Evolutionary conservation across 2,797 vertebrate species (phyloP).

Genomic region (Pseudotriccus pelzelni): DNA sequence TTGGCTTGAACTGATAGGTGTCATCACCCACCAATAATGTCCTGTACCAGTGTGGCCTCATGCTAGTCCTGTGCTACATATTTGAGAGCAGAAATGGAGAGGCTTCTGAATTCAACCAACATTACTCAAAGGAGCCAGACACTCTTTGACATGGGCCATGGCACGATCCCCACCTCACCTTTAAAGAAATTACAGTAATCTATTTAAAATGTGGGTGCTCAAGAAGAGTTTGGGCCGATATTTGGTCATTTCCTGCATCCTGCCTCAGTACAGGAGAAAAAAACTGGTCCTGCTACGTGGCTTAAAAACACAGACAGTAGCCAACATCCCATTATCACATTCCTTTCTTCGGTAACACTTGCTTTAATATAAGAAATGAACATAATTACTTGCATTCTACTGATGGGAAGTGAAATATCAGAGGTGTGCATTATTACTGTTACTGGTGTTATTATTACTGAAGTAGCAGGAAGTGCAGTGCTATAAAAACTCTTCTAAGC

Average conservation of each 20-base stretch:
- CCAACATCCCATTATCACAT: neutral
- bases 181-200: neutral
- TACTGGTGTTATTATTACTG: slow-evolving; percentile 18
- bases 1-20: neutral
- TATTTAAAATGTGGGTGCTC: neutral
- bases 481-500: slow-evolving; percentile 29
- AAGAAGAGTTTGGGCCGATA: neutral
- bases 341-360: neutral
- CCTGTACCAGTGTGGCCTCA: neutral
- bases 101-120: neutral
- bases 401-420: slow-evolving; percentile 27
- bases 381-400: slow-evolving; percentile 3
- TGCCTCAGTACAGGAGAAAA: neutral
- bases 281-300: neutral
- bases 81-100: neutral
- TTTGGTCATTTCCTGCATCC: neutral
- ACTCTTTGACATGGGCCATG: neutral
- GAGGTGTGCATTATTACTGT: neutral
- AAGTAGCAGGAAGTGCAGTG: slow-evolving; percentile 20
- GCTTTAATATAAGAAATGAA: slow-evolving; percentile 8
- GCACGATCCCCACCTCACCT: neutral
- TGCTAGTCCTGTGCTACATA: neutral
- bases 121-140: neutral
- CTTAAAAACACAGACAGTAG: neutral
- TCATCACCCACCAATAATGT: neutral